phyloP scores from a whole-genome alignment of 2,797 vertebrate species.

The Pelobates cultripes region DNA sequence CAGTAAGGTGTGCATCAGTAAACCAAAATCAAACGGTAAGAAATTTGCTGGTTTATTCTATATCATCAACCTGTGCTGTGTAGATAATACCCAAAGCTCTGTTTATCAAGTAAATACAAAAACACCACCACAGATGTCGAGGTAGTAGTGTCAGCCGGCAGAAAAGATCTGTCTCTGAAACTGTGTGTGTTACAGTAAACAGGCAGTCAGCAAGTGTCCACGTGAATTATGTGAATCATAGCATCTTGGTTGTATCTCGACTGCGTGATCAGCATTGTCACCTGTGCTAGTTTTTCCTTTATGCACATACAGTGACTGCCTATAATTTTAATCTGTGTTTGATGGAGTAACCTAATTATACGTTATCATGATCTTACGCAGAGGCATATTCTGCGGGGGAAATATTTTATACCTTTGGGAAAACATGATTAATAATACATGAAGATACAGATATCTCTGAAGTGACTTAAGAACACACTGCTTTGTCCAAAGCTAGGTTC shows the following conservation, averaged over 20 bases:
- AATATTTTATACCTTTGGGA: background rate
- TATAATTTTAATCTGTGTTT: background rate
- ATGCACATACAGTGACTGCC: background rate
- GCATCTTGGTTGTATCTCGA: background rate
- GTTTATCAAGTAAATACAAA: no score
- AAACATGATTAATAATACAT: background rate
- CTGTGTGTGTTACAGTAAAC: background rate
- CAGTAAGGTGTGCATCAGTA: no score
- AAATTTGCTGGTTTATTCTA: no score
- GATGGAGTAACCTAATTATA: background rate
- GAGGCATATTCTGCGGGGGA: background rate
- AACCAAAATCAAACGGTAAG: no score
- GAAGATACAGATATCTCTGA: no score
- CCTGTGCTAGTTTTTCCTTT: slow-evolving; percentile 11
- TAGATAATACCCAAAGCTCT: no score
- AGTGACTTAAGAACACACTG: no score
- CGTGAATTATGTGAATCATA: background rate
- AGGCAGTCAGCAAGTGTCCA: background rate
- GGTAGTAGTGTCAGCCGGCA: background rate
- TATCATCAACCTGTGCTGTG: no score
- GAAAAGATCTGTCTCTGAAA: background rate
- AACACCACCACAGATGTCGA: no score
- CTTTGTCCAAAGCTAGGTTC: no score
- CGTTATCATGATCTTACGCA: background rate
- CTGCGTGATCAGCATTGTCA: slow-evolving; percentile 16